phyloP scores from a whole-genome alignment of 2,113 vertebrate species.

The Nothoprocta perdicaria region DNA sequence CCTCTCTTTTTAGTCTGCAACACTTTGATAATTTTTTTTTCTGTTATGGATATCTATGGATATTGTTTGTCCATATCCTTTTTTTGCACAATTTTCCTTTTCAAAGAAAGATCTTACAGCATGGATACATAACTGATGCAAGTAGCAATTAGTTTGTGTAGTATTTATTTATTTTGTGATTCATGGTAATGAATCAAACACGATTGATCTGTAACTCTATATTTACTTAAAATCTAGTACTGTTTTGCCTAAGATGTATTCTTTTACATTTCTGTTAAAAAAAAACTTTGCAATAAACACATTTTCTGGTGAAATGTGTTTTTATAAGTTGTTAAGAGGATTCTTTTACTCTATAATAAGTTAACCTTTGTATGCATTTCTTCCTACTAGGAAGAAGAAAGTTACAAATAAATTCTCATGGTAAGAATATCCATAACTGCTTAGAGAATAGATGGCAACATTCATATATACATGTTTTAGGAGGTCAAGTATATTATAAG shows the following conservation, averaged over 20 bases:
- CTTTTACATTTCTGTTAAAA: not conserved
- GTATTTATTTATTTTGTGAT: not conserved
- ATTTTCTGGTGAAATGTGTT: not conserved
- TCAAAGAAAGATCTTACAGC: not conserved
- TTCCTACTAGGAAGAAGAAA: not conserved
- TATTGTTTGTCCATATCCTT: not conserved
- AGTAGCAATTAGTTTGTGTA: not conserved
- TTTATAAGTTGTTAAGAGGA: slow-evolving; percentile 20
- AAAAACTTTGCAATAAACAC: not conserved
- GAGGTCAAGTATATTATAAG: not conserved
- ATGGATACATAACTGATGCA: not conserved
- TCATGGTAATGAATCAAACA: not conserved
- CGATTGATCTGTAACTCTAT: not conserved
- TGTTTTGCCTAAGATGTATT: not conserved
- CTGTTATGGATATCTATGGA: no score
- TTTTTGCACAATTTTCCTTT: not conserved
- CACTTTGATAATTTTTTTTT: not conserved
- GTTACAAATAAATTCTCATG: not conserved
- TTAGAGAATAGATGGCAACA: not conserved
- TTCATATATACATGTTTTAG: not conserved
- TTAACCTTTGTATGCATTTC: not conserved
- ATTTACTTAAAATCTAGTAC: not conserved
- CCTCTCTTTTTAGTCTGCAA: not conserved
- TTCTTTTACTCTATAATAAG: not conserved
- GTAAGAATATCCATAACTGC: slow-evolving; percentile 6